phyloP scores from a whole-genome alignment of 2,888 invertebrate species.

The Labia minor region DNA sequence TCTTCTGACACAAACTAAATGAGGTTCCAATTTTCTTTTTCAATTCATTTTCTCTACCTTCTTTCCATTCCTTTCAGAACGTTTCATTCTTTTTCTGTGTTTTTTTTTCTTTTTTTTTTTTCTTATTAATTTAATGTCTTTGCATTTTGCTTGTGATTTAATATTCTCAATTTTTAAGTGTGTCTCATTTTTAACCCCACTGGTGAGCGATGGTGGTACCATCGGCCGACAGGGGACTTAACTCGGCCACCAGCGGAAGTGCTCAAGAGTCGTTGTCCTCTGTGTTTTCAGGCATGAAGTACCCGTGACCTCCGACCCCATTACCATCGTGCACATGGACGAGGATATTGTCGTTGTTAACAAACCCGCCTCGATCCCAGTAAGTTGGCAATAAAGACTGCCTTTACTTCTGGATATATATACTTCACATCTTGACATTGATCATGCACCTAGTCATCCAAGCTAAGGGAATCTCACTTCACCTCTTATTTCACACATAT shows the following conservation, averaged over 20 bases:
- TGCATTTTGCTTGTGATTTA: neutral
- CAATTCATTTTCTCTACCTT: too few relatives aligned
- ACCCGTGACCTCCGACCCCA: slow-evolving; percentile 92
- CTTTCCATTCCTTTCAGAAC: too few relatives aligned
- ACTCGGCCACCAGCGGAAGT: slow-evolving; percentile 19
- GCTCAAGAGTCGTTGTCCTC: slow-evolving; percentile 38
- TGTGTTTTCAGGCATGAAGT: slow-evolving; percentile 86
- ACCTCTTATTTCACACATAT: neutral
- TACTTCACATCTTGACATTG: neutral
- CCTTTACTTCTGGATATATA: slow-evolving; percentile 39
- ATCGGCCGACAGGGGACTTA: neutral
- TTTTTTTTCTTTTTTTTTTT: slow-evolving; percentile 19
- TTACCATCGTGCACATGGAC: slow-evolving; percentile 95
- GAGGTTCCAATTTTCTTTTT: too few relatives aligned
- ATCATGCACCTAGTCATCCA: neutral
- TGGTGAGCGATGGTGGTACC: neutral
- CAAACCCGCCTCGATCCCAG: slow-evolving; percentile 99
- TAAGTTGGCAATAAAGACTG: slow-evolving; percentile 82
- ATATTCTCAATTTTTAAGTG: slow-evolving; percentile 16
- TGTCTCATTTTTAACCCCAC: neutral
- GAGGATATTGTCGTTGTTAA: slow-evolving; percentile 99
- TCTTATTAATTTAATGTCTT: neutral
- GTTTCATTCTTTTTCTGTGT: too few relatives aligned
- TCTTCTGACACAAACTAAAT: too few relatives aligned
- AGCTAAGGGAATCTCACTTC: neutral